Evolutionary conservation across 92 coral and sea anemone genomes (phyloP).

Genomic region (Zoanthus solanderi): DNA sequence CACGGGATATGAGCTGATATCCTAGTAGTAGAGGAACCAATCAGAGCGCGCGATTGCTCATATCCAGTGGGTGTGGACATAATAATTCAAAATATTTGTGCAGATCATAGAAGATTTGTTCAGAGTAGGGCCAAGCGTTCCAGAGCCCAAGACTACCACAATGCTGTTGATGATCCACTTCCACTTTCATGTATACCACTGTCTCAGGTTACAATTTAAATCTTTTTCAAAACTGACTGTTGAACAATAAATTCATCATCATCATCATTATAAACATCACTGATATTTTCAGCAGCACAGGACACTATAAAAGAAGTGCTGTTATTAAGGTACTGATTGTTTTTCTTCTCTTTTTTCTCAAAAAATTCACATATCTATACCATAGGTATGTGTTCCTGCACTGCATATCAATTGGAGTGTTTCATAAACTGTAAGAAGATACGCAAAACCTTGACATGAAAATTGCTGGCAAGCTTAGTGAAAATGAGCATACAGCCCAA

Average conservation of each 20-base stretch:
- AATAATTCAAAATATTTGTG: background rate
- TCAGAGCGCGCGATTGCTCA: no score
- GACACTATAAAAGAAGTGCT: background rate
- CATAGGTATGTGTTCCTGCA: conserved; percentile 23
- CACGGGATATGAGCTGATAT: no score
- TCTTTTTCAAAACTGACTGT: background rate
- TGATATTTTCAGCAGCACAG: background rate
- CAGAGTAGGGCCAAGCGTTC: background rate
- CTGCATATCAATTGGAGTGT: conserved; percentile 23
- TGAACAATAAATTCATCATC: background rate
- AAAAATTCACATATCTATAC: background rate
- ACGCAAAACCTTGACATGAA: background rate
- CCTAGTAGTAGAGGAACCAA: no score
- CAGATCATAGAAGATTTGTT: background rate
- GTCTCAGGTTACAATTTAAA: conserved; percentile 10
- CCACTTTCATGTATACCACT: conserved; percentile 40
- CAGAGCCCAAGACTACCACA: background rate
- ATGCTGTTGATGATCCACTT: conserved; percentile 1
- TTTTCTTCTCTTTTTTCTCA: background rate
- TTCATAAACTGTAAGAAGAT: conserved; percentile 12
- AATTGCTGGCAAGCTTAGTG: background rate
- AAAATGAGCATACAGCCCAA: conserved; percentile 6
- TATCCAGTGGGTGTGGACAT: no score
- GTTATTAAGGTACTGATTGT: background rate
- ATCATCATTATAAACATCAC: background rate